These are phyloP conservation scores for Podarcis lilfordi DNA, from an alignment of 2,797 vertebrate species.

Conservation along the genomic window DNA sequence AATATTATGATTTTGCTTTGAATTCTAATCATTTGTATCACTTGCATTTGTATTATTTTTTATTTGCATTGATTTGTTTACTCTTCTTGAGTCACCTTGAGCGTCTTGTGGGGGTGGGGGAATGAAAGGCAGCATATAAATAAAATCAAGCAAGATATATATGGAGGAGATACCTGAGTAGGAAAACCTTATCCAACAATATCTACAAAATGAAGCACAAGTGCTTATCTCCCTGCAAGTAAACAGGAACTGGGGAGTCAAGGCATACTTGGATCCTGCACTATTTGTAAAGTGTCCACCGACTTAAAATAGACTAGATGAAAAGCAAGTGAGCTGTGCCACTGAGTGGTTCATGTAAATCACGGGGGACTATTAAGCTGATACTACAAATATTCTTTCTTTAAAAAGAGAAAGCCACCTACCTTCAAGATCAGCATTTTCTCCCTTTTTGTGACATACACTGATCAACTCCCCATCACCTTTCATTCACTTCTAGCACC, in stretches of 20 bases:
- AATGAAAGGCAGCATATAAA: too few species aligned
- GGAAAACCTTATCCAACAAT: neutral
- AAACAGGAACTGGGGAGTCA: neutral
- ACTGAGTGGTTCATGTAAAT: neutral
- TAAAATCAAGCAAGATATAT: too few species aligned
- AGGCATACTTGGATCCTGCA: neutral
- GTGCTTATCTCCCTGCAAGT: neutral
- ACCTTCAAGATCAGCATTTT: neutral
- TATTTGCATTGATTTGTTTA: too few species aligned
- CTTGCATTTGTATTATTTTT: too few species aligned
- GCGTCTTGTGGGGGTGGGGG: too few species aligned
- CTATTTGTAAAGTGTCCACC: neutral
- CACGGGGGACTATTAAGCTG: neutral
- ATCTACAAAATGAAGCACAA: neutral
- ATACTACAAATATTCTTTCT: neutral
- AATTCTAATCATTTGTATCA: too few species aligned
- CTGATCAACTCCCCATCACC: neutral
- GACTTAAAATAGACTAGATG: neutral
- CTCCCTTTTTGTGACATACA: neutral
- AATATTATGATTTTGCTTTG: too few species aligned
- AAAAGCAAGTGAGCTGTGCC: constrained; percentile 2
- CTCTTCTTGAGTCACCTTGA: too few species aligned
- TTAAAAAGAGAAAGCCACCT: neutral
- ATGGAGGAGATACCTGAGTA: too few species aligned
- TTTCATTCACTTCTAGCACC: neutral